Evolutionary conservation across 1,140 invertebrate genomes (phyloP).

Genomic region (Drosophila azteca): DNA sequence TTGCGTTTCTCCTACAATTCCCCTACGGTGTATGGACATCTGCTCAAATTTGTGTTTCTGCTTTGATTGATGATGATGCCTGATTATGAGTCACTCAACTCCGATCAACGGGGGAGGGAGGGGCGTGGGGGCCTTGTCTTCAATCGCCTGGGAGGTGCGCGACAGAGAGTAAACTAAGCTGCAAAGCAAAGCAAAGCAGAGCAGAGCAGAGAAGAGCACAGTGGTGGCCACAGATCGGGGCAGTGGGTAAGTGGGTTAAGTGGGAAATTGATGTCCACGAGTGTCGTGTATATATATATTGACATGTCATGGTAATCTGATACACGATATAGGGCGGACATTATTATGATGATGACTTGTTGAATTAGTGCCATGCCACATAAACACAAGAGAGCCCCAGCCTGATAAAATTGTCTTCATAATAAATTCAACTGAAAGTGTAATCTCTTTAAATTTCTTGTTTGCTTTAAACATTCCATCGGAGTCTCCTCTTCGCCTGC

Average conservation of each 20-base stretch:
- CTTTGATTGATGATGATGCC: constrained; percentile 71
- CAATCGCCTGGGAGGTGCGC: not conserved
- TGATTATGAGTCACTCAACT: constrained; percentile 69
- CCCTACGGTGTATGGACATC: not conserved
- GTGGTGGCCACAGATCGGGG: constrained; percentile 5
- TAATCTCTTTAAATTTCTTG: not conserved
- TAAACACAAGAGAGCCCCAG: not conserved
- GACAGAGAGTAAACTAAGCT: constrained; percentile 11
- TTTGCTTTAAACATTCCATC: constrained; percentile 9
- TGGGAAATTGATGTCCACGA: constrained; percentile 30
- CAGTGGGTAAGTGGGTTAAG: constrained; percentile 58
- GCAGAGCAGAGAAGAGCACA: too few relatives aligned
- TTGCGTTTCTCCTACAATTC: constrained; percentile 11
- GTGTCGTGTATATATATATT: constrained; percentile 35
- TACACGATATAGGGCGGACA: constrained; percentile 38
- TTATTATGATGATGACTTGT: constrained; percentile 41
- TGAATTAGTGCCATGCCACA: constrained; percentile 22
- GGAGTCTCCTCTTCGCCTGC: not conserved
- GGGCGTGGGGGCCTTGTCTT: constrained; percentile 6
- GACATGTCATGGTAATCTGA: constrained; percentile 54
- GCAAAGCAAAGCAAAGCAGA: too few relatives aligned
- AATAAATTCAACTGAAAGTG: constrained; percentile 6
- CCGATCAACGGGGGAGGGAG: not conserved
- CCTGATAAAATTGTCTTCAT: constrained; percentile 11
- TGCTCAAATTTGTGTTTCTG: constrained; percentile 34